These are phyloP conservation scores for Gerris buenoi DNA, from an alignment of 1,140 invertebrate genomes.

Conservation along the genomic window DNA sequence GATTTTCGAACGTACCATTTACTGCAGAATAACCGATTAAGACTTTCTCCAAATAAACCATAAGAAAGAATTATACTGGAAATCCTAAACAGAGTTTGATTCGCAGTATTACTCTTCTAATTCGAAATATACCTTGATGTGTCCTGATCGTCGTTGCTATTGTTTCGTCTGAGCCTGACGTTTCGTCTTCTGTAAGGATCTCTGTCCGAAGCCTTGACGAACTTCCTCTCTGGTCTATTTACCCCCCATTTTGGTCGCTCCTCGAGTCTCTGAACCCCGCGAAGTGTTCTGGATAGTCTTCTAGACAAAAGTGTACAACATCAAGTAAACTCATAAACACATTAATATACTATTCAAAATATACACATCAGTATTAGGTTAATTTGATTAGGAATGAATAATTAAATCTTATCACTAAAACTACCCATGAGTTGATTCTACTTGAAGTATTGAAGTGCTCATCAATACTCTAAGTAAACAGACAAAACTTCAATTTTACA, in stretches of 20 bases:
- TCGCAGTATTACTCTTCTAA: too few relatives aligned
- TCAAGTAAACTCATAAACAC: background rate
- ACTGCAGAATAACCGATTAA: too few relatives aligned
- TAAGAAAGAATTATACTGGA: too few relatives aligned
- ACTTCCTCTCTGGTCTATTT: slow-evolving; percentile 49
- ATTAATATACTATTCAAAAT: too few relatives aligned
- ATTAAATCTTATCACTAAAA: slow-evolving; percentile 18
- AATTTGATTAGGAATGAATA: too few relatives aligned
- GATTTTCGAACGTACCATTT: too few relatives aligned
- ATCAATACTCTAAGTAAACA: too few relatives aligned
- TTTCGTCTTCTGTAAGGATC: slow-evolving; percentile 37
- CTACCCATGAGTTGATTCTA: too few relatives aligned
- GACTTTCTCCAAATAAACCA: too few relatives aligned
- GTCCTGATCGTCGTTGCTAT: slow-evolving; percentile 32
- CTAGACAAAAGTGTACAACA: background rate
- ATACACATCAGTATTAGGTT: background rate
- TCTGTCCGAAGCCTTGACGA: slow-evolving; percentile 60
- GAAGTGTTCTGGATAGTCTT: slow-evolving; percentile 9
- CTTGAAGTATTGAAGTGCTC: too few relatives aligned
- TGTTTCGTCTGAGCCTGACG: slow-evolving; percentile 39
- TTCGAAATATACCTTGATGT: slow-evolving; percentile 36
- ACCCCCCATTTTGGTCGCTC: slow-evolving; percentile 50
- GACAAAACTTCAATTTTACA: too few relatives aligned
- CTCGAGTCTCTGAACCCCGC: slow-evolving; percentile 33
- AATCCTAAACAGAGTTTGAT: too few relatives aligned